Percentiles rank a stretch among this genome's conserved stretches.
phyloP scores from a whole-genome alignment of 2,797 vertebrate species.

The Pipistrellus kuhlii region DNA sequence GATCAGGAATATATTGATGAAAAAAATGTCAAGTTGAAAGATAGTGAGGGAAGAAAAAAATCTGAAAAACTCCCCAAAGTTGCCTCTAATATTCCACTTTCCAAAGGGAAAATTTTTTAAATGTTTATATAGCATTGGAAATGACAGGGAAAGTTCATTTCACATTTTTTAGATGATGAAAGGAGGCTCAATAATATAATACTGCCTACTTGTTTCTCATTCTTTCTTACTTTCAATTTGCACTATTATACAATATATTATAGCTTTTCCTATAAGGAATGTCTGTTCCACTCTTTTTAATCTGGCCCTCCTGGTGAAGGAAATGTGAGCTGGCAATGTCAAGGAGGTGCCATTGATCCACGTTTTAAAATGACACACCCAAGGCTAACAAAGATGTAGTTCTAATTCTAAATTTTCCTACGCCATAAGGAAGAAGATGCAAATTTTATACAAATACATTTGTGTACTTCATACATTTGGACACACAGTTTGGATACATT shows the following conservation, averaged over 20 bases:
- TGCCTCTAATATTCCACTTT: background rate
- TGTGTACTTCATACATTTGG: background rate
- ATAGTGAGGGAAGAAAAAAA: background rate
- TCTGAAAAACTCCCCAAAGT: background rate
- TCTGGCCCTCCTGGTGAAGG: background rate
- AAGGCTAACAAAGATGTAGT: background rate
- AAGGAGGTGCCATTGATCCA: background rate
- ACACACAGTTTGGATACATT: background rate
- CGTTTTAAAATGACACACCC: background rate
- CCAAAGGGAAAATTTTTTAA: background rate
- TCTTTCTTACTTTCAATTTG: background rate
- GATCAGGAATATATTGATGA: background rate
- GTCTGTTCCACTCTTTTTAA: background rate
- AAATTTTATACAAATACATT: slow-evolving; percentile 10
- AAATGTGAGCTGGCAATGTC: background rate
- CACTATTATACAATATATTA: too few species aligned
- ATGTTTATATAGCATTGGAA: background rate
- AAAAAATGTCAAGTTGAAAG: slow-evolving; percentile 15
- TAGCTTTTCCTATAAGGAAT: background rate
- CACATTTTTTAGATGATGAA: background rate
- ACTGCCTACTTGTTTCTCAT: background rate
- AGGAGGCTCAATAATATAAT: background rate
- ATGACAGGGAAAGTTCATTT: background rate
- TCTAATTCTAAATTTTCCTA: background rate
- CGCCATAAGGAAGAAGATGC: background rate